Evolutionary conservation across 2,888 invertebrate genomes (phyloP).

Genomic region (Drosophila gaucha): DNA sequence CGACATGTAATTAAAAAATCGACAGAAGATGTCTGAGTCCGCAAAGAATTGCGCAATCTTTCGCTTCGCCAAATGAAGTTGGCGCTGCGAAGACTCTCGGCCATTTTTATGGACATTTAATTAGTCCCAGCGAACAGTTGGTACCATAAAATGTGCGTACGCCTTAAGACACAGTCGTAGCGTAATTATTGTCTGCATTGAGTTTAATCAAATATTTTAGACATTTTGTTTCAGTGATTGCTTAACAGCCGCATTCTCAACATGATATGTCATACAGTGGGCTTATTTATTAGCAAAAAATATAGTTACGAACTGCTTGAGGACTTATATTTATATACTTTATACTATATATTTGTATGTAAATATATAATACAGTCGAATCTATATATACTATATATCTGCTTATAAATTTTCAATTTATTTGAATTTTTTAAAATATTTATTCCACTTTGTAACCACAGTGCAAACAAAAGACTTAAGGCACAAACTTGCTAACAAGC

Average conservation of each 20-base stretch:
- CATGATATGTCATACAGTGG: conserved; percentile 10
- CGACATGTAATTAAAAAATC: conserved; percentile 67
- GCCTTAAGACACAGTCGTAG: neutral
- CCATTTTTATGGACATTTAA: conserved; percentile 56
- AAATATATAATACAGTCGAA: too few species aligned
- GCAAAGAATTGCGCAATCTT: conserved; percentile 50
- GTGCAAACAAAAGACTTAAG: neutral
- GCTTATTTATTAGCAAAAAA: neutral
- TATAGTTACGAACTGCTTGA: neutral
- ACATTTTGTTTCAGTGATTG: conserved; percentile 27
- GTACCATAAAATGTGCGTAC: conserved; percentile 42
- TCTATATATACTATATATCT: too few species aligned
- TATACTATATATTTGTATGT: too few species aligned
- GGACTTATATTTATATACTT: neutral
- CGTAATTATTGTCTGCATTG: conserved; percentile 10
- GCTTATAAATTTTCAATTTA: too few species aligned
- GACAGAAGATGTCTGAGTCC: conserved; percentile 62
- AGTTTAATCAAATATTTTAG: conserved; percentile 18
- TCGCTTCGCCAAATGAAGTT: conserved; percentile 42
- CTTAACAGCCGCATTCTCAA: conserved; percentile 33
- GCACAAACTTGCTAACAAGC: neutral
- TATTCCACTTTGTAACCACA: too few species aligned
- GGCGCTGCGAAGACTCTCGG: conserved; percentile 11
- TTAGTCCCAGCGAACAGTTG: conserved; percentile 39
- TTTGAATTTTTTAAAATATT: neutral